Percentiles rank a stretch among this genome's conserved stretches.
These are phyloP conservation scores for Monochamus alternatus DNA, from an alignment of 2,888 invertebrate genomes.

Conservation along the genomic window DNA sequence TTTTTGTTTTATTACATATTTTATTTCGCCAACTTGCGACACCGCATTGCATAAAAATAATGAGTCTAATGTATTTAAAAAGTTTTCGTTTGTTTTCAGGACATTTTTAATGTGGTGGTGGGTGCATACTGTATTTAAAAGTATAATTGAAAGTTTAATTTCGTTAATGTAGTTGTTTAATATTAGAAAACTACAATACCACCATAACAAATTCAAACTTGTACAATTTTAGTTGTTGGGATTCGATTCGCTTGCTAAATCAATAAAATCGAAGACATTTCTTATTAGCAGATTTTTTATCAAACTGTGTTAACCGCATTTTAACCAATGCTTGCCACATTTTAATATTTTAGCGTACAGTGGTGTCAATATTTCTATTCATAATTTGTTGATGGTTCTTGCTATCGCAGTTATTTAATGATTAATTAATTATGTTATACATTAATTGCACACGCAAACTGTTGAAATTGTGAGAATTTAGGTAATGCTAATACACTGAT, in stretches of 20 bases:
- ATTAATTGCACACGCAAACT: too few species aligned
- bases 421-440: too few species aligned
- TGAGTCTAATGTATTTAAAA: too few species aligned
- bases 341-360: background rate
- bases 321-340: background rate
- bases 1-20: background rate
- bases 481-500: too few species aligned
- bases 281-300: background rate
- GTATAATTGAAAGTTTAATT: slow-evolving; percentile 1
- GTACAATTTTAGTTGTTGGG: background rate
- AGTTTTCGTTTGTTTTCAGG: background rate
- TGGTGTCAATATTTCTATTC: too few species aligned
- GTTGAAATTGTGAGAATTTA: too few species aligned
- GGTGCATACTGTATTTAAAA: background rate
- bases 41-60: background rate
- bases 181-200: slow-evolving; percentile 11
- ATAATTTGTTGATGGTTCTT: too few species aligned
- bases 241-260: slow-evolving; percentile 13
- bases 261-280: slow-evolving; percentile 9
- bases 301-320: background rate
- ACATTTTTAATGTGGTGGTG: background rate
- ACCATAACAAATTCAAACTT: slow-evolving; percentile 1
- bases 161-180: slow-evolving; percentile 9
- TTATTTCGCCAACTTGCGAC: background rate
- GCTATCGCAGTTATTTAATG: too few species aligned